A percentile compares a stretch with the other conserved stretches of the same genome.
phyloP scores from a whole-genome alignment of 2,113 vertebrate genomes.

The Eubucco bourcierii region DNA sequence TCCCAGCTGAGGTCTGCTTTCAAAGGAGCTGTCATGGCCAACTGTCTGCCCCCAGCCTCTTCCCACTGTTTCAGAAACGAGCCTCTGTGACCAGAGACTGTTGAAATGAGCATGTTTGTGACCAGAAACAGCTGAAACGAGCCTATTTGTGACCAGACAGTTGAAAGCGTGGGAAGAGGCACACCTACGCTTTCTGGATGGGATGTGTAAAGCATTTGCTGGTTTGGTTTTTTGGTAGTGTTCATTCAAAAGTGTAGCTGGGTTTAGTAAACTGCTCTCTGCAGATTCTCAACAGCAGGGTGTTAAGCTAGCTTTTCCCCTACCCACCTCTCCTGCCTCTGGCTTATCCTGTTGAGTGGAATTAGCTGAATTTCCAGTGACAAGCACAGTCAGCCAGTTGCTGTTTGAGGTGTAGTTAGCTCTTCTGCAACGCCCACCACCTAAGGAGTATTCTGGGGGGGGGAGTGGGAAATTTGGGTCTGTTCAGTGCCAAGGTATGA shows the following conservation, averaged over 20 bases:
- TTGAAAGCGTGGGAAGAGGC: neutral
- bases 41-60: neutral
- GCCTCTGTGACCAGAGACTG: neutral
- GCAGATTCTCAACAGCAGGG: neutral
- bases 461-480: neutral
- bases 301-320: constrained; percentile 24
- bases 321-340: neutral
- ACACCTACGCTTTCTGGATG: neutral
- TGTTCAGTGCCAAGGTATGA: neutral
- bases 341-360: constrained; percentile 69
- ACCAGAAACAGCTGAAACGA: neutral
- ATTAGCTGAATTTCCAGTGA: constrained; percentile 73
- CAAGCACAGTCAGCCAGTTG: neutral
- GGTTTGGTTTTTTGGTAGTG: neutral
- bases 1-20: neutral
- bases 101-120: neutral
- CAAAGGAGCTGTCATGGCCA: neutral
- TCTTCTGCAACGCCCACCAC: neutral
- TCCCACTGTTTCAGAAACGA: neutral
- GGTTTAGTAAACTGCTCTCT: neutral
- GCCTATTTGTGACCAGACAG: no score
- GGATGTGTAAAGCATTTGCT: neutral
- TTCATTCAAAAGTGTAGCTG: constrained; percentile 24
- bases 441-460: neutral
- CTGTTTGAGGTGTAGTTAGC: neutral